Evolutionary conservation across 2,797 vertebrate species (phyloP).

Genomic region (Leptodactylus fallax): DNA sequence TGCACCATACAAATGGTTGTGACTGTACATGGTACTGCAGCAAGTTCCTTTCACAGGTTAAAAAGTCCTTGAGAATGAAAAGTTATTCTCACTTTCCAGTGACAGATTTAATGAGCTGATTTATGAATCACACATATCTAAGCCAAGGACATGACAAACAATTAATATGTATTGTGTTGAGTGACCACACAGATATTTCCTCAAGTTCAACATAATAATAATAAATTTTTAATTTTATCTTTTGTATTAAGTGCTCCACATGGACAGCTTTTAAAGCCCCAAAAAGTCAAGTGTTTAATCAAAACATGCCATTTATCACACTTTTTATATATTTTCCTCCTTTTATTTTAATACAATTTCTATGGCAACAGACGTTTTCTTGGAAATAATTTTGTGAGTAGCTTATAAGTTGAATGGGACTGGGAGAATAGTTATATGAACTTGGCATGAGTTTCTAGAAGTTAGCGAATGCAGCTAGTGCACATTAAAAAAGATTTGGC

Average conservation of each 20-base stretch:
- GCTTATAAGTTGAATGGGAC: constrained; percentile 81
- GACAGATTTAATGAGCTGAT: constrained; percentile 89
- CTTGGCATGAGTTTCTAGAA: constrained; percentile 79
- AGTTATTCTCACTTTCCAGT: constrained; percentile 77
- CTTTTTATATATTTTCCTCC: constrained; percentile 83
- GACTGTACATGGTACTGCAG: not conserved
- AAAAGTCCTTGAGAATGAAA: not conserved
- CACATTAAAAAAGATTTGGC: constrained; percentile 87
- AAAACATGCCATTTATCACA: constrained; percentile 83
- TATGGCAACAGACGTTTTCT: constrained; percentile 87
- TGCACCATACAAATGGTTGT: not conserved
- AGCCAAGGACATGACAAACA: constrained; percentile 90
- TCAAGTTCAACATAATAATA: constrained; percentile 81
- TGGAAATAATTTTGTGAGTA: constrained; percentile 90
- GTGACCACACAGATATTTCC: constrained; percentile 81
- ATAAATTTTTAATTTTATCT: constrained; percentile 87
- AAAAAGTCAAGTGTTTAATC: constrained; percentile 84
- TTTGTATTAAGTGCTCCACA: constrained; percentile 85
- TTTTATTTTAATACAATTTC: constrained; percentile 89
- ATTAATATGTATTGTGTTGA: constrained; percentile 85
- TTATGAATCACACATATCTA: constrained; percentile 82
- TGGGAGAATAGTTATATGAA: constrained; percentile 79
- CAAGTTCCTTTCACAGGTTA: not conserved
- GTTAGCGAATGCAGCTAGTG: constrained; percentile 77
- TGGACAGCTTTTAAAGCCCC: constrained; percentile 77